Evolutionary conservation across 2,113 vertebrate species (phyloP).

Genomic region (Megaceryle torquata): DNA sequence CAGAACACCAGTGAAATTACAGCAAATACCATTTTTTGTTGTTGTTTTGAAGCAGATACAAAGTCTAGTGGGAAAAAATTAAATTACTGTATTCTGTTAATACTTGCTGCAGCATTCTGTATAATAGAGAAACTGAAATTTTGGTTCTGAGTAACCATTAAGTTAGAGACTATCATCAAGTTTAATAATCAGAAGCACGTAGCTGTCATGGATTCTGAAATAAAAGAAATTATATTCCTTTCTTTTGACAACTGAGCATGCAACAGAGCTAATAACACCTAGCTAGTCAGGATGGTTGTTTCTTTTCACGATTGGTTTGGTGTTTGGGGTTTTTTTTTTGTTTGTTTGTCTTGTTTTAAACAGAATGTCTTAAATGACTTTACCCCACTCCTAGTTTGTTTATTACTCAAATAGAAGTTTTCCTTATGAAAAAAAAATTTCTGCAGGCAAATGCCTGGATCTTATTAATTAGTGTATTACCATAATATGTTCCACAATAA

Average conservation of each 20-base stretch:
- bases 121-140: slow-evolving; percentile 59
- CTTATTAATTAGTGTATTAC: neutral
- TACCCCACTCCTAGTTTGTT: slow-evolving; percentile 30
- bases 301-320: neutral
- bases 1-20: slow-evolving; percentile 41
- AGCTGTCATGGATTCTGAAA: slow-evolving; percentile 58
- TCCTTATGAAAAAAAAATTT: slow-evolving; percentile 41
- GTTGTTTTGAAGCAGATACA: slow-evolving; percentile 7
- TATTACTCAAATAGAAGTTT: slow-evolving; percentile 47
- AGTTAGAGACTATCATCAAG: slow-evolving; percentile 37
- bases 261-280: slow-evolving; percentile 48
- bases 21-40: neutral
- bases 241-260: neutral
- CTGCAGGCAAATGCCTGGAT: slow-evolving; percentile 15
- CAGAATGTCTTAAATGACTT: slow-evolving; percentile 14
- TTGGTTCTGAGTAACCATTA: slow-evolving; percentile 27
- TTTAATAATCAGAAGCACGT: slow-evolving; percentile 37
- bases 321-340: neutral
- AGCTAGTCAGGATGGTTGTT: neutral
- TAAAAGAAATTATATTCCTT: slow-evolving; percentile 58
- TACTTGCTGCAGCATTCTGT: neutral
- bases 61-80: neutral
- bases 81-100: neutral
- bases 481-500: slow-evolving; percentile 1
- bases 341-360: neutral